A percentile compares a stretch with the other conserved stretches of the same genome.
Evolutionary conservation across 2,888 invertebrate species (phyloP).

Genomic region (Parapristionchus giblindavisi): DNA sequence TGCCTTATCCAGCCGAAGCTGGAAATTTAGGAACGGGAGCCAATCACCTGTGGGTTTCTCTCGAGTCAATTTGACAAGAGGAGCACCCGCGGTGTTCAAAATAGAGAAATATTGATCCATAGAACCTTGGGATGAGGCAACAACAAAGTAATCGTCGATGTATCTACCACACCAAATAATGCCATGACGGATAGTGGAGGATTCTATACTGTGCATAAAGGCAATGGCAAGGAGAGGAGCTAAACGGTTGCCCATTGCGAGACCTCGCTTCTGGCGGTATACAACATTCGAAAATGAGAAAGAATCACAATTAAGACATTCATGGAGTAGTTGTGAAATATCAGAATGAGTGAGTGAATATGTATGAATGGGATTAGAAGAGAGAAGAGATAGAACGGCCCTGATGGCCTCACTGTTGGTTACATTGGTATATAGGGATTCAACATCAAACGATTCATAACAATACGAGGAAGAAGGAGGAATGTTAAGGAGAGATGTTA

Average conservation of each 20-base stretch:
- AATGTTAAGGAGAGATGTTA: not conserved
- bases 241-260: constrained; percentile 27
- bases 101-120: not conserved
- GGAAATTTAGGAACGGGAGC: constrained; percentile 29
- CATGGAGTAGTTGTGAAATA: not conserved
- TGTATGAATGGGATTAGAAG: too few relatives aligned
- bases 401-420: constrained; percentile 10
- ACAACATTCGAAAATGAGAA: not conserved
- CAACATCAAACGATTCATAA: constrained; percentile 13
- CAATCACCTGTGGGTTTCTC: not conserved
- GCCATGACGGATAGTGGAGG: constrained; percentile 1
- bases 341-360: not conserved
- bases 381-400: not conserved
- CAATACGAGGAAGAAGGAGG: not conserved
- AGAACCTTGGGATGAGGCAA: not conserved
- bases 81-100: not conserved
- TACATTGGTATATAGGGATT: constrained; percentile 25
- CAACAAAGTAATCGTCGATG: constrained; percentile 20
- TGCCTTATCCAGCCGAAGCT: not conserved
- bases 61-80: not conserved
- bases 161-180: constrained; percentile 23
- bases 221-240: constrained; percentile 22
- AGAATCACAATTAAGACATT: constrained; percentile 14
- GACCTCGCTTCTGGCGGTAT: constrained; percentile 5
- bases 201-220: constrained; percentile 27